Evolutionary conservation across 2,113 vertebrate species (phyloP).

Genomic region (Mormyrus iriodes): DNA sequence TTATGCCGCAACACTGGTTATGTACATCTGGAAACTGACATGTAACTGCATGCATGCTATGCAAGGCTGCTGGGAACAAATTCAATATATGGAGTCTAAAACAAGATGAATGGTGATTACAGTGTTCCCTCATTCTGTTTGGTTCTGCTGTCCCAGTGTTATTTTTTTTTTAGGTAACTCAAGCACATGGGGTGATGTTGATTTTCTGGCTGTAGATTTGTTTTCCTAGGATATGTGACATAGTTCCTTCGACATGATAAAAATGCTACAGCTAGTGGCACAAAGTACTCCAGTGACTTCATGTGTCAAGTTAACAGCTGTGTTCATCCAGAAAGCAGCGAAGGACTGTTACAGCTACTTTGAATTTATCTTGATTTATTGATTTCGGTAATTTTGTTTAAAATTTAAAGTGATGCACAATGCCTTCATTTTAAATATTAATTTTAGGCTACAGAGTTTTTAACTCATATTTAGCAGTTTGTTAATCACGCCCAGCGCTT

Average conservation of each 20-base stretch:
- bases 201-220: background rate
- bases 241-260: background rate
- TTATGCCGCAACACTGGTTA: background rate
- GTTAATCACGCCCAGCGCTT: background rate
- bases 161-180: background rate
- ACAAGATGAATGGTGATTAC: background rate
- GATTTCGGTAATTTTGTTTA: background rate
- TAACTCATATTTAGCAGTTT: background rate
- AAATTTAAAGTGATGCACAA: background rate
- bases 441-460: background rate
- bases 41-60: background rate
- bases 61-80: background rate
- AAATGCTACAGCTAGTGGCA: background rate
- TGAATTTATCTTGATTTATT: background rate
- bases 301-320: background rate
- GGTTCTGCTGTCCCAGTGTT: background rate
- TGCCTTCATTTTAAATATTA: background rate
- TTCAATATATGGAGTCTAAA: background rate
- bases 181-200: background rate
- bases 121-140: background rate
- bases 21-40: background rate
- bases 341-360: background rate
- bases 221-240: background rate
- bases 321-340: background rate
- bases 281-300: background rate